phyloP scores from a whole-genome alignment of 2,797 vertebrate species.

The Gymnodraco acuticeps region DNA sequence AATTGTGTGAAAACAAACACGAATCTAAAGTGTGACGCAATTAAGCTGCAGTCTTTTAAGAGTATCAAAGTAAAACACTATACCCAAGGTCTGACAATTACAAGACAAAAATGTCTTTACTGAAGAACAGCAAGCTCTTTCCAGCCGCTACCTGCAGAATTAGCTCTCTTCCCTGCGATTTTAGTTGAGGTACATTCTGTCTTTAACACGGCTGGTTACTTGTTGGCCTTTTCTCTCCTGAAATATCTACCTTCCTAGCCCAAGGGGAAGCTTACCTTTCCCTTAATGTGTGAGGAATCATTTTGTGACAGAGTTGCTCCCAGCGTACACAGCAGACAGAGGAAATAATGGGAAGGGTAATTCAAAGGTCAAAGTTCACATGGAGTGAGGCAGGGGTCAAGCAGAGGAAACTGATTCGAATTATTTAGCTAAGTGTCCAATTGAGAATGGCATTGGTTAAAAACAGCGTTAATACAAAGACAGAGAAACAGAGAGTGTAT shows the following conservation, averaged over 20 bases:
- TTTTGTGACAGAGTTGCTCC: slow-evolving; percentile 49
- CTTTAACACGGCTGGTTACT: slow-evolving; percentile 40
- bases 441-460: neutral
- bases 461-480: neutral
- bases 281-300: slow-evolving; percentile 58
- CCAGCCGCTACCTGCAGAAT: slow-evolving; percentile 64
- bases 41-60: slow-evolving; percentile 52
- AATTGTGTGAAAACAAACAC: slow-evolving; percentile 48
- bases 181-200: slow-evolving; percentile 47
- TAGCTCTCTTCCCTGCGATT: slow-evolving; percentile 48
- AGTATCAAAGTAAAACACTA: slow-evolving; percentile 56
- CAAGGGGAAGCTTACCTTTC: slow-evolving; percentile 58
- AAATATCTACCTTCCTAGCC: slow-evolving; percentile 48
- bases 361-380: slow-evolving; percentile 56
- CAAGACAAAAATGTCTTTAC: slow-evolving; percentile 36
- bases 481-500: slow-evolving; percentile 8
- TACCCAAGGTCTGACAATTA: slow-evolving; percentile 58
- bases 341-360: slow-evolving; percentile 35
- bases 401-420: slow-evolving; percentile 5
- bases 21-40: slow-evolving; percentile 25
- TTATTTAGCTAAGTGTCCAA: neutral
- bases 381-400: slow-evolving; percentile 27
- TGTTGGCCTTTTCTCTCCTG: slow-evolving; percentile 56
- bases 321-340: slow-evolving; percentile 17
- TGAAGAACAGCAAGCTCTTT: slow-evolving; percentile 48